phyloP scores from a whole-genome alignment of 2,888 invertebrate genomes.

The Eristalis intricaria region DNA sequence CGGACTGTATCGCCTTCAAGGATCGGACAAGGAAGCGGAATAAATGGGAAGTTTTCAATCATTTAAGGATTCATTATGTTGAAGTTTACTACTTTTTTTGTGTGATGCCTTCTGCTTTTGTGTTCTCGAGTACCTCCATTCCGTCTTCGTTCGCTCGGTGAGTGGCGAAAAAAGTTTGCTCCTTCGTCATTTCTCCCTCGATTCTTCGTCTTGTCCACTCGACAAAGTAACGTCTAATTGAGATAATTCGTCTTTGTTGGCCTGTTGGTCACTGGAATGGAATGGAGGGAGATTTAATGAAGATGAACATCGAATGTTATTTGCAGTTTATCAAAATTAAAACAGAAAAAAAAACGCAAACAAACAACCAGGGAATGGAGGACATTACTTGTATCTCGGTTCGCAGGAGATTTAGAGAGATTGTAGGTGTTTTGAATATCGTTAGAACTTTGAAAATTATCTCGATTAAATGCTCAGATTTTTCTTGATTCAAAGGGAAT shows the following conservation, averaged over 20 bases:
- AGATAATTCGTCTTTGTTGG: conserved; percentile 61
- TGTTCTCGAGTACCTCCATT: conserved; percentile 12
- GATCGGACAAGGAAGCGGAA: conserved; percentile 43
- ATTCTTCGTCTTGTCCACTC: conserved; percentile 8
- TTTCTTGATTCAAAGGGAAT: neutral
- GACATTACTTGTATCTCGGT: neutral
- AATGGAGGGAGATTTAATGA: conserved; percentile 28
- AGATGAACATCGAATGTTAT: conserved; percentile 46
- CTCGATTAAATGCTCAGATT: neutral
- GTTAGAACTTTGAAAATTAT: neutral
- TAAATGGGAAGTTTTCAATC: conserved; percentile 71
- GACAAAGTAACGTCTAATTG: conserved; percentile 58
- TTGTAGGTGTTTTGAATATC: neutral
- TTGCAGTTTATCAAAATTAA: conserved; percentile 49
- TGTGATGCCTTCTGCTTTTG: conserved; percentile 47
- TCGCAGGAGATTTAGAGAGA: neutral
- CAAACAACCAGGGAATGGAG: neutral
- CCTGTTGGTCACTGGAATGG: conserved; percentile 19
- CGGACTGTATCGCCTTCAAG: neutral
- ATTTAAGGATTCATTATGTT: conserved; percentile 69
- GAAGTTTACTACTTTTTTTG: conserved; percentile 49
- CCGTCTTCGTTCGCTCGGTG: neutral
- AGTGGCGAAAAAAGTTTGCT: conserved; percentile 22
- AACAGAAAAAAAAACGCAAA: neutral
- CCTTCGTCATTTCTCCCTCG: neutral